These are phyloP conservation scores for Gallinago nigripennis DNA, from an alignment of 2,797 vertebrate genomes.

Conservation along the genomic window DNA sequence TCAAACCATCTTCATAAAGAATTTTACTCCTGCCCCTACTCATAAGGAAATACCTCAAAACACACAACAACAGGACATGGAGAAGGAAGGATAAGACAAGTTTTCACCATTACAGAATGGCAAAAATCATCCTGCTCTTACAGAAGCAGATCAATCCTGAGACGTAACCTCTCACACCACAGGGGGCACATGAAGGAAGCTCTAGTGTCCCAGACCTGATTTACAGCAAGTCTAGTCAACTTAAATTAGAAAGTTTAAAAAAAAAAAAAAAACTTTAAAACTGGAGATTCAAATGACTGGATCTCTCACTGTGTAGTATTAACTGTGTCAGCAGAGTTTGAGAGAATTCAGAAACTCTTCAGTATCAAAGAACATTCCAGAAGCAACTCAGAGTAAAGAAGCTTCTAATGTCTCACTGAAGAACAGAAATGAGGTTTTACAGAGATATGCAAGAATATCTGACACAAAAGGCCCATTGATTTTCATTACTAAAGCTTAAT, in stretches of 20 bases:
- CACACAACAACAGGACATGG: neutral
- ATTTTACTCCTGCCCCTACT: neutral
- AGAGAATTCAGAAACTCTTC: neutral
- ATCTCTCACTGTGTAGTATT: neutral
- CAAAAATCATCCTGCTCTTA: neutral
- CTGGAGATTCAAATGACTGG: neutral
- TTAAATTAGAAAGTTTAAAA: neutral
- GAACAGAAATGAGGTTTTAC: neutral
- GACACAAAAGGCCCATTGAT: neutral
- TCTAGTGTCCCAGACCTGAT: neutral
- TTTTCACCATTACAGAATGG: neutral
- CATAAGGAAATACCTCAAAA: neutral
- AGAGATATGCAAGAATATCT: neutral
- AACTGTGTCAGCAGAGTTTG: neutral
- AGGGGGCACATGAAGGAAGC: neutral
- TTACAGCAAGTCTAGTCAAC: neutral
- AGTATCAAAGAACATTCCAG: neutral
- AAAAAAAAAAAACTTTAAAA: neutral
- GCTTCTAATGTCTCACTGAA: neutral
- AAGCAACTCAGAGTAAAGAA: neutral
- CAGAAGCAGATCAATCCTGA: neutral
- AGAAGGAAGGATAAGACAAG: neutral
- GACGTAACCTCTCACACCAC: neutral
- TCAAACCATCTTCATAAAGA: neutral
- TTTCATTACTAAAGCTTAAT: neutral